phyloP scores from a whole-genome alignment of 2,888 invertebrate genomes.

The Synanthedon tipuliformis region DNA sequence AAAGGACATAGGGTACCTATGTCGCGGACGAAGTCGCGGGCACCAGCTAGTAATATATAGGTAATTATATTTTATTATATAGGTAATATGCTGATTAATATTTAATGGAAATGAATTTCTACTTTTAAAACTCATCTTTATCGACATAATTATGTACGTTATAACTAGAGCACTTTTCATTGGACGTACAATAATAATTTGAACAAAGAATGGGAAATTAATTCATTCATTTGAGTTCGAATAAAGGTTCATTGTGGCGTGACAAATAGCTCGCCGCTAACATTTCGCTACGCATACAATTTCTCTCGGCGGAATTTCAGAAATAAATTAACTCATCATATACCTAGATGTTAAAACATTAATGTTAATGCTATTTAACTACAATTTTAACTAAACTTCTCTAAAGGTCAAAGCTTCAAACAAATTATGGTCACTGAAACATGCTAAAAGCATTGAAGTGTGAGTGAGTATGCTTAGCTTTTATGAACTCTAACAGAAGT shows the following conservation, averaged over 20 bases:
- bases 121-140: constrained; percentile 6
- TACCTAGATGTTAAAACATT: too few relatives aligned
- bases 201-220: not conserved
- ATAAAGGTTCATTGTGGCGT: not conserved
- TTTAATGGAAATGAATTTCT: constrained; percentile 7
- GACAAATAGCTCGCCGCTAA: not conserved
- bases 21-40: too few relatives aligned
- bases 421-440: too few relatives aligned
- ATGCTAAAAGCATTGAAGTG: too few relatives aligned
- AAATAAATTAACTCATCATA: not conserved
- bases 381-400: too few relatives aligned
- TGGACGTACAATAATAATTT: not conserved
- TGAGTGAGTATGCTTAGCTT: too few relatives aligned
- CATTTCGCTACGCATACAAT: not conserved
- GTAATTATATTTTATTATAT: too few relatives aligned
- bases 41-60: too few relatives aligned
- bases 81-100: constrained; percentile 6
- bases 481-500: too few relatives aligned
- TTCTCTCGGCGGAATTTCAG: not conserved
- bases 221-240: not conserved
- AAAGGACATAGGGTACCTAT: too few relatives aligned
- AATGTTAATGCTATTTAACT: too few relatives aligned
- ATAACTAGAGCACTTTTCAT: not conserved
- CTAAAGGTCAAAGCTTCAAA: too few relatives aligned
- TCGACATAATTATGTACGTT: not conserved